Conservation (phyloP, 2,113 vertebrate genomes). For the Tetraodon nigroviridis region DNA sequence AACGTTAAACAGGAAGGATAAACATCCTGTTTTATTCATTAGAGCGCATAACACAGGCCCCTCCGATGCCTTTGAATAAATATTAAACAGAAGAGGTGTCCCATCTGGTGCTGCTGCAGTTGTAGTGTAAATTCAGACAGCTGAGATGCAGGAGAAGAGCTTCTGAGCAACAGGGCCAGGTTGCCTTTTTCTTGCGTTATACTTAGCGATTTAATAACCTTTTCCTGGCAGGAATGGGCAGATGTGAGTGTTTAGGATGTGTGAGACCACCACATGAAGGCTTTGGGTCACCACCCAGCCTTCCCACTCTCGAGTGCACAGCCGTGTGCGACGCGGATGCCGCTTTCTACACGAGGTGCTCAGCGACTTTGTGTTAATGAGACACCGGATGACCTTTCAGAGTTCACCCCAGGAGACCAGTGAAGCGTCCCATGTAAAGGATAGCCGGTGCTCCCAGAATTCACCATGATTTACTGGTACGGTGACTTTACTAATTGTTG, state of each 20-base stretch:
- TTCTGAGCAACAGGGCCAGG: not conserved
- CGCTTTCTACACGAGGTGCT: constrained; percentile 31
- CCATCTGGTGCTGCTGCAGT: constrained; percentile 49
- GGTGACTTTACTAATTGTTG: constrained; percentile 68
- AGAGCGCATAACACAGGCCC: constrained; percentile 67
- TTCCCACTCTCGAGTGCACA: not conserved
- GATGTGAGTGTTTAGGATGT: constrained; percentile 6
- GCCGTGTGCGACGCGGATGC: constrained; percentile 15
- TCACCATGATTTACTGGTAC: constrained; percentile 60
- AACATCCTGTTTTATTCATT: constrained; percentile 79
- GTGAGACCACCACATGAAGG: constrained; percentile 4
- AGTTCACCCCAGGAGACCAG: constrained; percentile 70
- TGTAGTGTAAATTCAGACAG: constrained; percentile 25
- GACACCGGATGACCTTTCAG: constrained; percentile 65
- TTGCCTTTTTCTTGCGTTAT: not conserved
- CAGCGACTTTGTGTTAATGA: constrained; percentile 57
- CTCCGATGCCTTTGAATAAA: constrained; percentile 69
- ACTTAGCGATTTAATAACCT: not conserved
- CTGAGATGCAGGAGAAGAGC: not conserved
- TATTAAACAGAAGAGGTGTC: constrained; percentile 63
- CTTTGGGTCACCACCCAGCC: not conserved
- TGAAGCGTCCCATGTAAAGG: constrained; percentile 64
- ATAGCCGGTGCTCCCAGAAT: constrained; percentile 50
- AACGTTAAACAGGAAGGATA: constrained; percentile 70
- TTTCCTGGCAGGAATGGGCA: too few species aligned